These are phyloP conservation scores for Chloropsis cyanopogon DNA, from an alignment of 2,113 vertebrate species.

Conservation along the genomic window DNA sequence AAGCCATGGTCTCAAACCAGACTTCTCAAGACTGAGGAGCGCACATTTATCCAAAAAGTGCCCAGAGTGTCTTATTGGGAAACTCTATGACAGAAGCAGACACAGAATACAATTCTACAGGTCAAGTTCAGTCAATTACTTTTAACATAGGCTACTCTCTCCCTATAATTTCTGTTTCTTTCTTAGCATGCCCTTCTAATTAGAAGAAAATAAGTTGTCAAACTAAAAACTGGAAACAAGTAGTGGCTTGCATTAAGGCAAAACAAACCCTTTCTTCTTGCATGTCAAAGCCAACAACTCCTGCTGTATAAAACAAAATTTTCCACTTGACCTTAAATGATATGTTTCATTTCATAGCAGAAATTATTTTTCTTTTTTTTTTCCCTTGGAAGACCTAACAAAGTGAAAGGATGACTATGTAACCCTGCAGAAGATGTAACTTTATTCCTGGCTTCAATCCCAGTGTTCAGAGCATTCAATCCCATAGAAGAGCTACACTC, in stretches of 20 bases:
- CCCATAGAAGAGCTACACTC: not conserved
- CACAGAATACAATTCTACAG: not conserved
- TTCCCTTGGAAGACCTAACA: not conserved
- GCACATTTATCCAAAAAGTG: not conserved
- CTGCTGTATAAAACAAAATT: not conserved
- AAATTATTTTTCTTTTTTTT: not conserved
- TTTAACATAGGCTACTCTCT: not conserved
- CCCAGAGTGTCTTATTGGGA: not conserved
- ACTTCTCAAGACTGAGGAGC: not conserved
- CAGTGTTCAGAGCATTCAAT: not conserved
- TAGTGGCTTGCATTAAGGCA: not conserved
- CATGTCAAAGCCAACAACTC: not conserved
- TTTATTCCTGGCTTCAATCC: not conserved
- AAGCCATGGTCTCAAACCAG: not conserved
- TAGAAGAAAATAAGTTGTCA: not conserved
- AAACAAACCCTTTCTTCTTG: not conserved
- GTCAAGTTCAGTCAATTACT: not conserved
- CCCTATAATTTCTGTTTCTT: conserved; percentile 7
- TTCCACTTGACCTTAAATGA: not conserved
- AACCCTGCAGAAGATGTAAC: not conserved
- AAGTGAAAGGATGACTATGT: not conserved
- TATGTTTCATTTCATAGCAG: not conserved
- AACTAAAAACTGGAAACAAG: not conserved
- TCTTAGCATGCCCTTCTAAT: not conserved
- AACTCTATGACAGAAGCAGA: not conserved